Percentiles rank a stretch among this genome's conserved stretches.
These are phyloP conservation scores for Cataglyphis altisquamis DNA, from an alignment of 2,888 invertebrate genomes.

Conservation along the genomic window DNA sequence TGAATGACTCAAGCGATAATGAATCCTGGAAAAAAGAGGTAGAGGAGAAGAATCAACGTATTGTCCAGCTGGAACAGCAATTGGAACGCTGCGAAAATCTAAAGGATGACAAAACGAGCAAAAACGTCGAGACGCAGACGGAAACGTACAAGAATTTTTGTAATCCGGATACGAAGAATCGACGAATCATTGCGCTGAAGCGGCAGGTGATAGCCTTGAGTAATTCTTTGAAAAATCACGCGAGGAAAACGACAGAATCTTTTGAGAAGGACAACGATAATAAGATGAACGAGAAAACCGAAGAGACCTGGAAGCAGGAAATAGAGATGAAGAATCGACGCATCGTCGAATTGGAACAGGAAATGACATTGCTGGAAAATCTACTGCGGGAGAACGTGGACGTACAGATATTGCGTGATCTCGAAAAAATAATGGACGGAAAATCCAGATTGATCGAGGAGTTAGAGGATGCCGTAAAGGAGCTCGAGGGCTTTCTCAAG, in stretches of 20 bases:
- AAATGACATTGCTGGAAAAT: constrained; percentile 87
- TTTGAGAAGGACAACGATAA: constrained; percentile 34
- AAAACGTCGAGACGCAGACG: constrained; percentile 5
- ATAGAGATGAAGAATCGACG: constrained; percentile 86
- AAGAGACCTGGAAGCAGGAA: constrained; percentile 65
- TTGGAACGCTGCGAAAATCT: constrained; percentile 31
- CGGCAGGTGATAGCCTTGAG: neutral
- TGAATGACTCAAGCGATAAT: constrained; percentile 23
- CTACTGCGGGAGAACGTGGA: constrained; percentile 88
- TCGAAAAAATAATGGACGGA: constrained; percentile 84
- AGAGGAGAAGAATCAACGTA: constrained; percentile 50
- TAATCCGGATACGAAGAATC: neutral
- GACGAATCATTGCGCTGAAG: neutral
- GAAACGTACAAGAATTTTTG: neutral
- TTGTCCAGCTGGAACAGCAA: constrained; percentile 60
- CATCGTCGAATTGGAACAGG: constrained; percentile 88
- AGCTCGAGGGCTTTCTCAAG: constrained; percentile 87
- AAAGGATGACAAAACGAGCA: neutral
- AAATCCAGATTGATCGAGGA: constrained; percentile 92
- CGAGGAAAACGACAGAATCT: neutral
- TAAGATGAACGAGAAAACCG: constrained; percentile 12
- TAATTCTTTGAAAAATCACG: neutral
- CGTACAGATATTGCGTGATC: constrained; percentile 86
- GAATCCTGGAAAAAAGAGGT: constrained; percentile 59
- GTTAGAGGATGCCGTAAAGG: constrained; percentile 90